phyloP scores from a whole-genome alignment of 2,888 invertebrate species.

The Aelia acuminata region DNA sequence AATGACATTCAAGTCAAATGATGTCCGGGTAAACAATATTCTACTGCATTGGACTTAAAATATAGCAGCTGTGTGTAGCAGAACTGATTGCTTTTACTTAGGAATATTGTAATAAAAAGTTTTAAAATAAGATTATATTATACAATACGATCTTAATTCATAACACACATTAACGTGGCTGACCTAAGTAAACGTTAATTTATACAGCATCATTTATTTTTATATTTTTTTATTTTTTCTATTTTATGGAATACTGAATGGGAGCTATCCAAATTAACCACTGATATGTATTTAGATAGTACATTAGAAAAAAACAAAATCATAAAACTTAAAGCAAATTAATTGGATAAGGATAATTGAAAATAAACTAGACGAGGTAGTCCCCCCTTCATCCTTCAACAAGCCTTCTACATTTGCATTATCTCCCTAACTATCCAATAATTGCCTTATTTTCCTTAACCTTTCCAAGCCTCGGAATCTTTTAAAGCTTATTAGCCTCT shows the following conservation, averaged over 20 bases:
- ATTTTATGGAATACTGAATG: background rate
- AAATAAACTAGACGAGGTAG: background rate
- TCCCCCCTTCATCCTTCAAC: background rate
- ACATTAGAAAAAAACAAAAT: constrained; percentile 25
- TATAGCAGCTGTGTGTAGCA: no score
- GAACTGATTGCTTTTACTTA: no score
- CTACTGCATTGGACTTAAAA: no score
- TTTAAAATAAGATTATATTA: no score
- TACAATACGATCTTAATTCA: no score
- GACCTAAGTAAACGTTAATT: background rate
- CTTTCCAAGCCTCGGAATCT: constrained; percentile 16
- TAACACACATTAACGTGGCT: no score
- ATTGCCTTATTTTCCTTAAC: background rate
- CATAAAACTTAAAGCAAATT: background rate
- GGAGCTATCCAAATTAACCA: background rate
- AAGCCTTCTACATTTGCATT: constrained; percentile 26
- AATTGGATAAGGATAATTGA: constrained; percentile 12
- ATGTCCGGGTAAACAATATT: no score
- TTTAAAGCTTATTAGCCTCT: background rate
- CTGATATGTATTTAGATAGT: constrained; percentile 7
- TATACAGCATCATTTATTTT: no score
- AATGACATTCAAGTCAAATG: no score
- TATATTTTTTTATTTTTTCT: background rate
- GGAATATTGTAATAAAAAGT: no score
- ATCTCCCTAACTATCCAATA: constrained; percentile 23